Percentiles rank a stretch among this genome's conserved stretches.
These are phyloP conservation scores for Tetragnatha montana DNA, from an alignment of 2,888 invertebrate species.

Conservation along the genomic window DNA sequence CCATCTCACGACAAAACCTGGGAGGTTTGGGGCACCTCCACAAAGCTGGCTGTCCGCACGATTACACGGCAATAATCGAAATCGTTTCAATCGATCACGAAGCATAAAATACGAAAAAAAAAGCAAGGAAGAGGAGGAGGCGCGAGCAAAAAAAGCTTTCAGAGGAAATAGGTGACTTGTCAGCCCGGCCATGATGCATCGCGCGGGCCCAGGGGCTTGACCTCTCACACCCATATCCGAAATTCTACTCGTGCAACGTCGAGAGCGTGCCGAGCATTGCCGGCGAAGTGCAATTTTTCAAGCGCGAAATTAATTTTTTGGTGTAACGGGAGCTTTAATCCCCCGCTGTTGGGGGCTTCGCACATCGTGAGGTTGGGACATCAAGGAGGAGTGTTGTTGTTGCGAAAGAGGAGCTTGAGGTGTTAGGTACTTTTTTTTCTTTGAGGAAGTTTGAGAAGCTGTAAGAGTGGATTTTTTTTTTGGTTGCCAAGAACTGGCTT, in stretches of 20 bases:
- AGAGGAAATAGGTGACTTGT: slow-evolving; percentile 48
- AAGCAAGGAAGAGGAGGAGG: no score
- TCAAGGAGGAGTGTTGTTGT: background rate
- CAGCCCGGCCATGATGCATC: slow-evolving; percentile 55
- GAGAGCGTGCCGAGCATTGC: background rate
- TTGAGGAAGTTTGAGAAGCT: no score
- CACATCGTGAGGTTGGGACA: background rate
- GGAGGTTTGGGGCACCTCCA: background rate
- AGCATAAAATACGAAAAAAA: no score
- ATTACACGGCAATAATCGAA: slow-evolving; percentile 32
- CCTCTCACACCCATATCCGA: slow-evolving; percentile 54
- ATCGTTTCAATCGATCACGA: slow-evolving; percentile 63
- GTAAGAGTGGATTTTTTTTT: no score
- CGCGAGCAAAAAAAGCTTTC: slow-evolving; percentile 10
- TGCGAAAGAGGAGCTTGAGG: no score
- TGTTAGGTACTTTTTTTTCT: no score
- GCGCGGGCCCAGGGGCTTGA: slow-evolving; percentile 39
- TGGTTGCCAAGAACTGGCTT: no score
- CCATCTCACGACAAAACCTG: background rate
- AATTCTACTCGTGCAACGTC: slow-evolving; percentile 11
- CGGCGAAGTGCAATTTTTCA: slow-evolving; percentile 45
- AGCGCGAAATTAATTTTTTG: slow-evolving; percentile 65
- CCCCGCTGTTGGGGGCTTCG: background rate
- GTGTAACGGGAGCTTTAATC: slow-evolving; percentile 26
- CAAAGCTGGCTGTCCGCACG: background rate